A percentile compares a stretch with the other conserved stretches of the same genome.
phyloP scores from a whole-genome alignment of 1,140 invertebrate species.

The Hylyphantes graminicola region DNA sequence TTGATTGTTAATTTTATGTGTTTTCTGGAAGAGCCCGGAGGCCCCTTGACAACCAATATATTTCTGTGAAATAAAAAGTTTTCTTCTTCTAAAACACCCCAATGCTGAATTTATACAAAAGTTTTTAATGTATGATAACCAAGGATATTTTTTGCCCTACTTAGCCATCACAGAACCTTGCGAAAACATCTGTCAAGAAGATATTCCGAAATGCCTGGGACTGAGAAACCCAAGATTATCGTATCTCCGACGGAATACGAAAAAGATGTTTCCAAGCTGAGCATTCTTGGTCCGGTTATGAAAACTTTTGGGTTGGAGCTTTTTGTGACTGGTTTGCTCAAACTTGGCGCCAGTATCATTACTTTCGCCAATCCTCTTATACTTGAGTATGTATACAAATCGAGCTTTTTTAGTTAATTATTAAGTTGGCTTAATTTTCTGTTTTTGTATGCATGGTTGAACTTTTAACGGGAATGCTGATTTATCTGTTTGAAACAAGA shows the following conservation, averaged over 20 bases:
- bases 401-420: too few species aligned
- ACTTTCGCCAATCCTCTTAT: constrained; percentile 87
- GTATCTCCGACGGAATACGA: constrained; percentile 29
- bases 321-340: constrained; percentile 80
- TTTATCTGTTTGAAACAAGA: too few species aligned
- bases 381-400: constrained; percentile 59
- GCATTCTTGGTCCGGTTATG: constrained; percentile 69
- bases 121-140: background rate
- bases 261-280: constrained; percentile 44
- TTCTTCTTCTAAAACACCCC: too few species aligned
- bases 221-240: background rate
- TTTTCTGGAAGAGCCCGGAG: too few species aligned
- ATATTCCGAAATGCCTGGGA: constrained; percentile 23
- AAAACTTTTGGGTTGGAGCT: constrained; percentile 85
- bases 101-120: background rate
- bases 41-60: too few species aligned
- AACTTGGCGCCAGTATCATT: constrained; percentile 84
- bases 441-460: too few species aligned
- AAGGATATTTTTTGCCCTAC: background rate
- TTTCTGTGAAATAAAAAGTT: too few species aligned
- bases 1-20: too few species aligned
- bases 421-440: too few species aligned
- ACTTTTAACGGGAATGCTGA: too few species aligned
- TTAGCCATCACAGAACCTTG: constrained; percentile 37
- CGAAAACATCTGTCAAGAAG: background rate